Evolutionary conservation across 2,888 invertebrate species (phyloP).

Genomic region (Trachelus troglodyta): DNA sequence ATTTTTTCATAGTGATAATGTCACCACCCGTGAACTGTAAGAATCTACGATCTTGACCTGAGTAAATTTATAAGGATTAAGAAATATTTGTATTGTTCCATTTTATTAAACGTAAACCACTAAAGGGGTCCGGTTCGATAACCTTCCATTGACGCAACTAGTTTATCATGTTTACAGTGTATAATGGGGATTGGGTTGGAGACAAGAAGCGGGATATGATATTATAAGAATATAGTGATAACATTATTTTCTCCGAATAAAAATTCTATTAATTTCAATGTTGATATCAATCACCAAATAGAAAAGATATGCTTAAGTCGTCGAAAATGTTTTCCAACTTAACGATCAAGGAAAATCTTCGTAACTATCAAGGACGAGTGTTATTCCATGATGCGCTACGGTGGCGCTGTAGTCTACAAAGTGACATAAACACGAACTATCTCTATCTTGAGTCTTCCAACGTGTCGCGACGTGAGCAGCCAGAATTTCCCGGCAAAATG

Average conservation of each 20-base stretch:
- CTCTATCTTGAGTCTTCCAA: not conserved
- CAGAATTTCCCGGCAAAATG: slow-evolving; percentile 14
- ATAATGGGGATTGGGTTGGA: not conserved
- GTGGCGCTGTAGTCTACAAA: not conserved
- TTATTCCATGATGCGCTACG: not conserved
- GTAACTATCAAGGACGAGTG: not conserved
- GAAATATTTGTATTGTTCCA: not conserved
- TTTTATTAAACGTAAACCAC: not conserved
- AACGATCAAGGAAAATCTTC: not conserved
- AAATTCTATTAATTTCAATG: not conserved
- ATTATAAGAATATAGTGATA: not conserved
- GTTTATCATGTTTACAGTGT: not conserved
- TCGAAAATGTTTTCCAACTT: not conserved
- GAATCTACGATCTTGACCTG: not conserved
- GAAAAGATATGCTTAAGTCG: not conserved
- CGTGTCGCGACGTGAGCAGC: slow-evolving; percentile 2
- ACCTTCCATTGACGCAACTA: not conserved
- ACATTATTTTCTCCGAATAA: not conserved
- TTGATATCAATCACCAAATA: not conserved
- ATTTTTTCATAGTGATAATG: not conserved
- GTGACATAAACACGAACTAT: not conserved
- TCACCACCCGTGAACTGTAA: not conserved
- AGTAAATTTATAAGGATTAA: too few species aligned
- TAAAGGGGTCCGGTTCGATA: not conserved
- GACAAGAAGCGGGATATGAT: not conserved